A percentile compares a stretch with the other conserved stretches of the same genome.
phyloP scores from a whole-genome alignment of 2,113 vertebrate species.

The Progne subis region DNA sequence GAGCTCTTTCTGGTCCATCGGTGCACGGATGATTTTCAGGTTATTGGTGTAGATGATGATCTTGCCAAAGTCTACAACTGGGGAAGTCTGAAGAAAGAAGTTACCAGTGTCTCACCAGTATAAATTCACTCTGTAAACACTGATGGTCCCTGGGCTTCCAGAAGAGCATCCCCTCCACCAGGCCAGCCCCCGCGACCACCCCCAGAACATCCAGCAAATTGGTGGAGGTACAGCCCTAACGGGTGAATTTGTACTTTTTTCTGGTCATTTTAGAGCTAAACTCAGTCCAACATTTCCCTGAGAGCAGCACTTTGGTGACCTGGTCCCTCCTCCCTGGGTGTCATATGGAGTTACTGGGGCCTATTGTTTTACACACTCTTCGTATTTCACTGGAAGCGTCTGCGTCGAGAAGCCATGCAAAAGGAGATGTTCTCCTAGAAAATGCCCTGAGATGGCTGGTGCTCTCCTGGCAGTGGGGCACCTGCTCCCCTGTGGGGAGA shows the following conservation, averaged over 20 bases:
- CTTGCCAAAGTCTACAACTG: slow-evolving; percentile 92
- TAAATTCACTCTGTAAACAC: not conserved
- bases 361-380: slow-evolving; percentile 32
- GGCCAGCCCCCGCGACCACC: not conserved
- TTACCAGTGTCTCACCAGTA: not conserved
- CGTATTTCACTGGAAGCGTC: slow-evolving; percentile 11
- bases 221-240: not conserved
- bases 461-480: not conserved
- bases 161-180: too few species aligned
- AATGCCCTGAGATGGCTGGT: not conserved
- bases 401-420: not conserved
- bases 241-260: not conserved
- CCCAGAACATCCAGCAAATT: not conserved
- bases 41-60: slow-evolving; percentile 98
- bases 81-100: slow-evolving; percentile 67
- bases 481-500: not conserved
- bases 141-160: not conserved
- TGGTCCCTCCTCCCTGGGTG: not conserved
- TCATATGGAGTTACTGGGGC: not conserved
- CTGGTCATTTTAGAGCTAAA: not conserved
- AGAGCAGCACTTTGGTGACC: not conserved
- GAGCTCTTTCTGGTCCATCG: slow-evolving; percentile 79
- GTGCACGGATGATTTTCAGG: slow-evolving; percentile 90
- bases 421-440: slow-evolving; percentile 24
- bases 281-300: not conserved